A percentile compares a stretch with the other conserved stretches of the same genome.
These are phyloP conservation scores for Cichladusa arquata DNA, from an alignment of 2,113 vertebrate genomes.

Conservation along the genomic window DNA sequence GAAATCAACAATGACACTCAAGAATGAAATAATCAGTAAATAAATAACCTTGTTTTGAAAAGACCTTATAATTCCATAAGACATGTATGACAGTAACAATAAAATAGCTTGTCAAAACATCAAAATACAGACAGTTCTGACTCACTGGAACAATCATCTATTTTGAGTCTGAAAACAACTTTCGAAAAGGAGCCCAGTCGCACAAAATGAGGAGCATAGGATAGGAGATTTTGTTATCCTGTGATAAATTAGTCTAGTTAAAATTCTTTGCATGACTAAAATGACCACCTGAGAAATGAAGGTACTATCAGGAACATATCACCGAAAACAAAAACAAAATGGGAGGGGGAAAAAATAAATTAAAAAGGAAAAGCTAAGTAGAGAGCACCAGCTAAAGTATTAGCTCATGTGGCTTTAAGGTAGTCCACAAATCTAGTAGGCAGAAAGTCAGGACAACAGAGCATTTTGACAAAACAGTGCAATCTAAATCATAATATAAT, in stretches of 20 bases:
- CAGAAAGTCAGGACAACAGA: background rate
- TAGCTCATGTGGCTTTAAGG: background rate
- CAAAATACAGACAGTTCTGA: constrained; percentile 16
- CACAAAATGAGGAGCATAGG: background rate
- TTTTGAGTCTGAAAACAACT: background rate
- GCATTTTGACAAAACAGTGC: background rate
- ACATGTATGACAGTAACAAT: constrained; percentile 7
- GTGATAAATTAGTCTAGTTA: background rate
- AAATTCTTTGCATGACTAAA: background rate
- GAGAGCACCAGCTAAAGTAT: background rate
- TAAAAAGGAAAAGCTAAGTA: background rate
- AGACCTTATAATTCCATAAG: constrained; percentile 18
- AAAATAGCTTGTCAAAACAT: constrained; percentile 43
- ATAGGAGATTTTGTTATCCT: background rate
- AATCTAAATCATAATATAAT: background rate
- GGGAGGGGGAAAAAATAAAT: fast-evolving
- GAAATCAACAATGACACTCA: background rate
- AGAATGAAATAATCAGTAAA: constrained; percentile 30
- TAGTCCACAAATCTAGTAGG: background rate
- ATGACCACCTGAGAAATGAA: background rate
- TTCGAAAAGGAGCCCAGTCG: background rate
- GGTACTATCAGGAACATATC: background rate
- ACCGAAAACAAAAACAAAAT: background rate
- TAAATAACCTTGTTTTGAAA: background rate
- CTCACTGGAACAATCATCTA: background rate